Conservation (phyloP, 2,113 vertebrate genomes). For the Corythaixoides concolor region DNA sequence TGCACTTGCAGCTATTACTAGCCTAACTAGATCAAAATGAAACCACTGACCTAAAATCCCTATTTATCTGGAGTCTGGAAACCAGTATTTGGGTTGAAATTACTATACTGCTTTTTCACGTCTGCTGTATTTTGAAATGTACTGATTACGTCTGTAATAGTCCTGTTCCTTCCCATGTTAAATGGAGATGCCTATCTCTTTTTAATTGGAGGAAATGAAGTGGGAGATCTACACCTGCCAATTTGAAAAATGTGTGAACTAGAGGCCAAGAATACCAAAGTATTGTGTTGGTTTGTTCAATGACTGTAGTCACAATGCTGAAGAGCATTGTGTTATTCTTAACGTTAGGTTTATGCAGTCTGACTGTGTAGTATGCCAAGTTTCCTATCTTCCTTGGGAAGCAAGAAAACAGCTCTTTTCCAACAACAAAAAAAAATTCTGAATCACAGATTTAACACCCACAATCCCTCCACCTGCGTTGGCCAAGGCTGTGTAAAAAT, state of each 20-base stretch:
- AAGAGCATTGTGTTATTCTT: not conserved
- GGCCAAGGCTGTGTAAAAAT: not conserved
- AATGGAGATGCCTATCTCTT: not conserved
- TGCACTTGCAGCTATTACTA: constrained; percentile 76
- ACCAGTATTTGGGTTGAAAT: constrained; percentile 30
- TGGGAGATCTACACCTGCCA: not conserved
- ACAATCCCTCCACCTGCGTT: not conserved
- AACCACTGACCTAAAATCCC: constrained; percentile 76
- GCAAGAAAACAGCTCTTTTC: not conserved
- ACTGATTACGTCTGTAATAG: not conserved
- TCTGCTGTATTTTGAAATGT: constrained; percentile 9
- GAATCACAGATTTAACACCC: not conserved
- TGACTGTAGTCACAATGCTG: not conserved
- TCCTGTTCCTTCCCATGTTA: not conserved
- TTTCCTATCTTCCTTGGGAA: not conserved
- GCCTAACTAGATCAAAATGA: constrained; percentile 81
- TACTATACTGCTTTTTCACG: not conserved
- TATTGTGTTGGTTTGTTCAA: not conserved
- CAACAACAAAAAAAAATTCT: not conserved
- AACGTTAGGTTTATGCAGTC: not conserved
- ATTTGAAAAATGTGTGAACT: not conserved
- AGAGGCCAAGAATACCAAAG: not conserved
- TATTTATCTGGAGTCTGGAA: constrained; percentile 63
- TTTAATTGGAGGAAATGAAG: not conserved
- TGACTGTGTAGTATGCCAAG: not conserved